Base-by-base conservation (phyloP, 2,888 invertebrate species). In the Orthonychiurus folsomi region DNA sequence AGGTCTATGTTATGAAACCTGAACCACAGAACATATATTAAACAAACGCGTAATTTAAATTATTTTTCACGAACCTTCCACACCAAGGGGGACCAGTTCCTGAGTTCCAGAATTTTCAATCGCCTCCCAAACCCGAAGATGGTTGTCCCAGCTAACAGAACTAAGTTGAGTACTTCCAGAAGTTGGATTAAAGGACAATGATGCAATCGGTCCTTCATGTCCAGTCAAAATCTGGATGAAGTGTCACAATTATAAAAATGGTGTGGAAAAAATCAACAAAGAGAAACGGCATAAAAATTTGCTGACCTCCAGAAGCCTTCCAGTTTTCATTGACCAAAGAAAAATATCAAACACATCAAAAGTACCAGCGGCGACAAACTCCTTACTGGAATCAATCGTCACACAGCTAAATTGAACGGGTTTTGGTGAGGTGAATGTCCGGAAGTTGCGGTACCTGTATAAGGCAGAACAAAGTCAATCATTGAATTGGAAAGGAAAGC, bases 131-230 rank as follows among this genome's bases (percentile, higher is more conserved):
- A 97, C 79, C 73, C 86, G 83, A 2, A 96, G 80, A 0, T 92
- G 89, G 78, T 89, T 88, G 79, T 99, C 99, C 96, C 97, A 97
- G 24, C 94, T 93, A 2, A 86, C 88, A 0, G 94, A 93, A 0
- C 86, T 89, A 50, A 97, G 78, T 1, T 85, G 82, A 0, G 88
- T 85, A 68, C 88, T 89, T 0, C 85, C 80, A 0, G 84, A 76
- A 5, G 79, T 80, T 0, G 92, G 89, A 66, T 84, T 87, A 78
- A 99, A 96, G 0, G 85, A 81, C 1, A 99, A 75, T 63, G 86
- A 82, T 55, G 87, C 85, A 1, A 99, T 88, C 0, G 96, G 96
- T 1, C 91, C 95, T 77, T 91, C 89, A 75, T 99, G 99, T 0
- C 97, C 97, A 54, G 87, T 84, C 66, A 97, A 78, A 55, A 91